phyloP scores from a whole-genome alignment of 2,113 vertebrate genomes.

The Python bivittatus region DNA sequence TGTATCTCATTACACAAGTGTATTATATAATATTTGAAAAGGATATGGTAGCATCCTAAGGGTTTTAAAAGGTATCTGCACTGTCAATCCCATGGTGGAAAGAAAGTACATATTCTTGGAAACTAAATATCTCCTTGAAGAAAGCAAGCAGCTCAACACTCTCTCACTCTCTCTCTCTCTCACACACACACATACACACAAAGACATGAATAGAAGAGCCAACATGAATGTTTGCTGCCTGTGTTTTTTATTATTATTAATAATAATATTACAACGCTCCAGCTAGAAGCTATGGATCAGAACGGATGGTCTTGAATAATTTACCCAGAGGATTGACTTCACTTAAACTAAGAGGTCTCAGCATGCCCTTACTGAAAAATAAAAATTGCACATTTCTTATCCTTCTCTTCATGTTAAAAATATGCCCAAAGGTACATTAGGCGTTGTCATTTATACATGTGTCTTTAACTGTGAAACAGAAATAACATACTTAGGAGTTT shows the following conservation, averaged over 20 bases:
- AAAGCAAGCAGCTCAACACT: slow-evolving; percentile 59
- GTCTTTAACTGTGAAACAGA: slow-evolving; percentile 51
- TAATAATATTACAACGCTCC: slow-evolving; percentile 38
- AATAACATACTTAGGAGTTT: slow-evolving; percentile 45
- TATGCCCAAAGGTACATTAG: slow-evolving; percentile 31
- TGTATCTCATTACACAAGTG: slow-evolving; percentile 41
- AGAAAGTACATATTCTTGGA: slow-evolving; percentile 27
- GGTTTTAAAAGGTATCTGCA: slow-evolving; percentile 57
- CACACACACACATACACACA: no score
- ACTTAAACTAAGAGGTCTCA: slow-evolving; percentile 50
- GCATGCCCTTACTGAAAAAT: slow-evolving; percentile 54
- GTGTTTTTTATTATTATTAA: slow-evolving; percentile 31
- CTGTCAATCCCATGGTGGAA: slow-evolving; percentile 43
- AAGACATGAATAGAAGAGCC: slow-evolving; percentile 29
- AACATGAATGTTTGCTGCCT: slow-evolving; percentile 43
- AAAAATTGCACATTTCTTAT: slow-evolving; percentile 49
- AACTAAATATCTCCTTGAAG: slow-evolving; percentile 44
- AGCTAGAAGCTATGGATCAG: slow-evolving; percentile 52
- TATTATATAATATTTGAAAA: slow-evolving; percentile 45
- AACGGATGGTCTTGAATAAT: slow-evolving; percentile 41
- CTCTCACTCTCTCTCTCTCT: not conserved
- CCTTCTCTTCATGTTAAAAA: slow-evolving; percentile 52
- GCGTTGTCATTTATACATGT: slow-evolving; percentile 41
- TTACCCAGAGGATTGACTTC: slow-evolving; percentile 54
- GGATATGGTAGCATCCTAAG: slow-evolving; percentile 40